Percentiles rank a stretch among this genome's conserved stretches.
Evolutionary conservation across 1,140 invertebrate genomes (phyloP).

Genomic region (Orchestia grillus): DNA sequence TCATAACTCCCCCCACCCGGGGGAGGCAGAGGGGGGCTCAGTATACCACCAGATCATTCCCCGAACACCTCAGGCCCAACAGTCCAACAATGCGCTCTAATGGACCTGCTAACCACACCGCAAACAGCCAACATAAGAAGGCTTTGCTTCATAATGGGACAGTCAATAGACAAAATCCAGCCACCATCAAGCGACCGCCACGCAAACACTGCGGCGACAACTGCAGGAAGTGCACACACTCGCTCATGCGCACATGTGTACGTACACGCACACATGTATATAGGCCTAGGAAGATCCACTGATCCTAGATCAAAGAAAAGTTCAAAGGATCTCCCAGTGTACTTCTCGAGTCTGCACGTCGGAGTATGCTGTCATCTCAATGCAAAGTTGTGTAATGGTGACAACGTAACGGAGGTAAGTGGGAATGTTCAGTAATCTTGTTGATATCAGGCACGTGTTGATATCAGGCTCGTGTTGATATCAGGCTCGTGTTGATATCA

Average conservation of each 20-base stretch:
- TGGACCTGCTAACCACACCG: constrained; percentile 39
- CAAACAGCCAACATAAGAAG: constrained; percentile 15
- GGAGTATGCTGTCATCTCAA: too few relatives aligned
- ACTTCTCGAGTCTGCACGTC: background rate
- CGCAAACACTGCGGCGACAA: background rate
- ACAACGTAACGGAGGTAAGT: too few relatives aligned
- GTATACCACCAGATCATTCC: background rate
- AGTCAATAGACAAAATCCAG: constrained; percentile 15
- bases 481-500: too few relatives aligned
- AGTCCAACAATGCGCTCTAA: constrained; percentile 34
- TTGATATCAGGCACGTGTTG: too few relatives aligned
- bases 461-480: too few relatives aligned
- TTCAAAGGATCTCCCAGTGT: background rate
- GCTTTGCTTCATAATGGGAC: constrained; percentile 40
- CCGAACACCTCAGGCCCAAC: background rate
- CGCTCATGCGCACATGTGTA: background rate
- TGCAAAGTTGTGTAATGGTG: too few relatives aligned
- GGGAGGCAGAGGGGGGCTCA: background rate
- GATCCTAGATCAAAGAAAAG: background rate
- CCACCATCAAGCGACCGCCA: background rate
- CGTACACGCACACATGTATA: background rate
- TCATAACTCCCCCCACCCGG: background rate
- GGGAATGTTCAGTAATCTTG: too few relatives aligned
- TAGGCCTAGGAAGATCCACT: background rate
- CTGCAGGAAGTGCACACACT: background rate